These are phyloP conservation scores for Acleris laterana DNA, from an alignment of 2,888 invertebrate species.

Conservation along the genomic window DNA sequence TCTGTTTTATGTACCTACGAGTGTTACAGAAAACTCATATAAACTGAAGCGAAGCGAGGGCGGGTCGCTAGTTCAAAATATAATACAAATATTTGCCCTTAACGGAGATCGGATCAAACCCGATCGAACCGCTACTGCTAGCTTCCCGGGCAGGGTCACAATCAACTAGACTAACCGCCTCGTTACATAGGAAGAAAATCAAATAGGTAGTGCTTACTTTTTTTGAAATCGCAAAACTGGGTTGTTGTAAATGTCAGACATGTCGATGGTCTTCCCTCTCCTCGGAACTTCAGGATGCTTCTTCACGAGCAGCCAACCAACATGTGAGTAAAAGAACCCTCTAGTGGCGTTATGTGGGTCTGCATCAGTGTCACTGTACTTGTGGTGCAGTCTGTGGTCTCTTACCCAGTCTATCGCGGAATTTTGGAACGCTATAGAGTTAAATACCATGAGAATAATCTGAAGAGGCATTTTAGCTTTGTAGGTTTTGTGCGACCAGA, in stretches of 20 bases:
- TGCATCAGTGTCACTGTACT: conserved; percentile 77
- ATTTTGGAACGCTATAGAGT: conserved; percentile 71
- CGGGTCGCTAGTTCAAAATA: no score
- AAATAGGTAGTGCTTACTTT: conserved; percentile 70
- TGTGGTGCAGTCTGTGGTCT: conserved; percentile 88
- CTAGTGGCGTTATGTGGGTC: conserved; percentile 89
- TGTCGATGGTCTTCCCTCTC: conserved; percentile 88
- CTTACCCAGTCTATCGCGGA: conserved; percentile 84
- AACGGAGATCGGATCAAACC: no score
- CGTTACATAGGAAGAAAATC: no score
- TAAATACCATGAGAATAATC: conserved; percentile 56
- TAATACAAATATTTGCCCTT: no score
- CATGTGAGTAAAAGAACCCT: conserved; percentile 93
- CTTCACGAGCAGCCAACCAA: conserved; percentile 91
- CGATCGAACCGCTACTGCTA: no score
- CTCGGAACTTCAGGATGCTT: conserved; percentile 90
- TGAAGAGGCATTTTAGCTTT: conserved; percentile 56
- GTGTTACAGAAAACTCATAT: no score
- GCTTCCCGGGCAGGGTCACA: no score
- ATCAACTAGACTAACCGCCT: no score
- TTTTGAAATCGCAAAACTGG: conserved; percentile 89
- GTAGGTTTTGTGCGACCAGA: conserved; percentile 57
- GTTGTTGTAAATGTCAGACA: conserved; percentile 88
- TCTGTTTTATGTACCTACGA: no score
- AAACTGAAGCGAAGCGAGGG: no score